Base-by-base conservation (phyloP, 1,140 invertebrate genomes). In the Marisa cornuarietis region DNA sequence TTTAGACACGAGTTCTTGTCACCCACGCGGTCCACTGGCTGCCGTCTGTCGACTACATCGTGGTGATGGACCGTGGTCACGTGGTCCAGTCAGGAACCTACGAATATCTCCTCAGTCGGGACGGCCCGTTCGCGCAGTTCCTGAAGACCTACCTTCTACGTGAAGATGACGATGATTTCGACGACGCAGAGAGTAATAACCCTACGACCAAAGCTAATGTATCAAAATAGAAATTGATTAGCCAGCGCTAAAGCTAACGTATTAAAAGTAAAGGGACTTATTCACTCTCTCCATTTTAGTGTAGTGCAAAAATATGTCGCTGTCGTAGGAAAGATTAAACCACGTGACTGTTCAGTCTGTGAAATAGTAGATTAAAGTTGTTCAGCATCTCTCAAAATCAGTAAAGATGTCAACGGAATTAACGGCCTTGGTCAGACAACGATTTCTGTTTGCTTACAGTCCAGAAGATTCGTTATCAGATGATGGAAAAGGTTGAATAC, bases 21-120 rank as follows among this genome's bases (percentile, higher is more conserved):
- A 92, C 91, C 11, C 90, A 92, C 74, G 89, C 88, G 14, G 69
- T 91, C 22, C 88, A 90, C 61, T 86, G 88, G 84, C 83, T 92
- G 54, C 88, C 89, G 18, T 82, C 89, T 71, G 88, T 90, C 42
- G 91, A 92, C 77, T 76, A 76, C 49, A 90, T 92, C 52, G 69
- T 90, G 24, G 88, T 91, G 6, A 80, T 92, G 81, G 82, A 84
- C 13, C 80, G 90, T 61, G 91, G 91, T 11, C 65, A 66, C n/a
- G 88, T 91, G 5, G 78, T 82, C 5, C 90, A 92, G 79, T 81
- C 74, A 8, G 92, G 92, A 11, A 84, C 85, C 14, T 92, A 91
- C 79, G 79, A 88, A 31, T 82, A 91, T 11, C 84, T 91, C 5
- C 68, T 91, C 7, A 78, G 72, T 42, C 80, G 85, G 69, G 84